These are phyloP conservation scores for Cettia cetti DNA, from an alignment of 2,113 vertebrate species.

Conservation along the genomic window DNA sequence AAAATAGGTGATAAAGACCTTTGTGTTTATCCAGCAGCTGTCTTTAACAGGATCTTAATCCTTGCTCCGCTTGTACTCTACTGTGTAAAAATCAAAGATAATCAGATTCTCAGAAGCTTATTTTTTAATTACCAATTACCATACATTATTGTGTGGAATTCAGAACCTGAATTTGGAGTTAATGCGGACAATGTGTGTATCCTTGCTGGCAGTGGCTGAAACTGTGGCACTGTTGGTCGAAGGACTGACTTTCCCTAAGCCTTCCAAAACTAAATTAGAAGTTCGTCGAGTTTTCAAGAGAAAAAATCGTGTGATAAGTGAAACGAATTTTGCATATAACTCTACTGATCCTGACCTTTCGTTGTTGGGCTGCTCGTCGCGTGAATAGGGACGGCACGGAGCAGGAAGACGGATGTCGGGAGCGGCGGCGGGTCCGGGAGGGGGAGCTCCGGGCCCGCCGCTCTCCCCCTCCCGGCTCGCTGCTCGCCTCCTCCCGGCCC, in stretches of 20 bases:
- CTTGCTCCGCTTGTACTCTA: not conserved
- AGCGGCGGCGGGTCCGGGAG: not conserved
- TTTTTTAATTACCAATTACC: not conserved
- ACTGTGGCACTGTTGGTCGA: not conserved
- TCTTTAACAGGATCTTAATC: not conserved
- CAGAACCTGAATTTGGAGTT: not conserved
- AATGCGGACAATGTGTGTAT: no score
- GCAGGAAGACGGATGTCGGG: not conserved
- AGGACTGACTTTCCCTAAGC: not conserved
- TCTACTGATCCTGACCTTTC: not conserved
- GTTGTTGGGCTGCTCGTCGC: not conserved
- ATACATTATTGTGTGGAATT: not conserved
- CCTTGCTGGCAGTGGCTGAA: not conserved
- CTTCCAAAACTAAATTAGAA: not conserved
- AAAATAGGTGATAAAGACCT: not conserved
- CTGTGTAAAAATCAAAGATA: not conserved
- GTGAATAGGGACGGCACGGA: rapidly evolving
- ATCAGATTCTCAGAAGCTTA: not conserved
- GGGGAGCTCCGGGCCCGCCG: not conserved
- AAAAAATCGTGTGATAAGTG: no score
- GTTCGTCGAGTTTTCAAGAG: not conserved
- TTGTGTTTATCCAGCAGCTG: not conserved
- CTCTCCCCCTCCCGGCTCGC: not conserved
- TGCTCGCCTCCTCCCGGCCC: not conserved
- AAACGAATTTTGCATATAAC: rapidly evolving